Conservation (phyloP, 2,888 invertebrate species). For the Diabrotica balteata region DNA sequence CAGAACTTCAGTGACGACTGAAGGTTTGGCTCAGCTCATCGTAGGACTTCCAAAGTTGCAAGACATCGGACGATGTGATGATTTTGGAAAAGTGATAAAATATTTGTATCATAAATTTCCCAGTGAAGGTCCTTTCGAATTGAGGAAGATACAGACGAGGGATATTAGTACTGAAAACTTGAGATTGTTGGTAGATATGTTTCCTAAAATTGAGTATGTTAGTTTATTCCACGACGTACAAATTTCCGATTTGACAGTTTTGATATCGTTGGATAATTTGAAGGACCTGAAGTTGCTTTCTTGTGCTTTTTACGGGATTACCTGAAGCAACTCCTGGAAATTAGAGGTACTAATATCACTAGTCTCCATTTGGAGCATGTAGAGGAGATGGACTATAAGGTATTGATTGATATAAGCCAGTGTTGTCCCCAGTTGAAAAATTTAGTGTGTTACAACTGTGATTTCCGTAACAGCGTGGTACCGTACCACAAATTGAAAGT, state of each 20-base stretch:
- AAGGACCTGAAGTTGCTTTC: slow-evolving; percentile 72
- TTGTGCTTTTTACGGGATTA: slow-evolving; percentile 77
- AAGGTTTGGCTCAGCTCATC: slow-evolving; percentile 70
- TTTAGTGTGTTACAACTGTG: slow-evolving; percentile 76
- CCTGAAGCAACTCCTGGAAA: slow-evolving; percentile 71
- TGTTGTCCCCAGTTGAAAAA: slow-evolving; percentile 72
- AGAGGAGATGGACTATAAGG: slow-evolving; percentile 76
- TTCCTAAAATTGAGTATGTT: slow-evolving; percentile 70
- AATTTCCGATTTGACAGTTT: slow-evolving; percentile 70
- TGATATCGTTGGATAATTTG: slow-evolving; percentile 69
- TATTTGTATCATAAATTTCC: slow-evolving; percentile 65
- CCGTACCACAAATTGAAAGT: slow-evolving; percentile 61
- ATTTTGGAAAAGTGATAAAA: slow-evolving; percentile 72
- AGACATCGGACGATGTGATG: slow-evolving; percentile 77
- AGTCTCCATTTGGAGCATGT: slow-evolving; percentile 76
- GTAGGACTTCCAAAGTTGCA: slow-evolving; percentile 68
- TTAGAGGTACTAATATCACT: slow-evolving; percentile 71
- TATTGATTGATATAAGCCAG: slow-evolving; percentile 77
- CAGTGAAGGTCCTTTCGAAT: slow-evolving; percentile 63
- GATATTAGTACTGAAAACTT: slow-evolving; percentile 71
- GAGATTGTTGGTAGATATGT: slow-evolving; percentile 71
- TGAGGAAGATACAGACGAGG: slow-evolving; percentile 71
- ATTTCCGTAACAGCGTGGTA: slow-evolving; percentile 67
- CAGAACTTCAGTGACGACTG: slow-evolving; percentile 70
- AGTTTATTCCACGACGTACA: slow-evolving; percentile 73